phyloP scores from a whole-genome alignment of 1,140 invertebrate species.

The Phenacoccus solenopsis region DNA sequence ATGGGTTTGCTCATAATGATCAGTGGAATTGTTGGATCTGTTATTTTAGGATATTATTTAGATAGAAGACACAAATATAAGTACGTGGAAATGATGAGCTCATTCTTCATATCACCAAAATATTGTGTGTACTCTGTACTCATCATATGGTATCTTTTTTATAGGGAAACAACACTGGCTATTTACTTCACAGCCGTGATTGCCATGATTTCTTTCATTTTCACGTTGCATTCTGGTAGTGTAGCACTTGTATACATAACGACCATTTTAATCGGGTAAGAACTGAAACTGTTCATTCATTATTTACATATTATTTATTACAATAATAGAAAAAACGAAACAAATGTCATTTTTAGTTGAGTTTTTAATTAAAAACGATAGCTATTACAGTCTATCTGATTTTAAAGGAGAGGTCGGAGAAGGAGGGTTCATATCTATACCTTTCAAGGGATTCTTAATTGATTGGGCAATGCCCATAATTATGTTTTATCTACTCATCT shows the following conservation, averaged over 20 bases:
- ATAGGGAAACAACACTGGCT: constrained; percentile 69
- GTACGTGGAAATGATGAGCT: constrained; percentile 41
- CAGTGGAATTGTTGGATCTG: constrained; percentile 76
- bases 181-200: constrained; percentile 72
- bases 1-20: constrained; percentile 81
- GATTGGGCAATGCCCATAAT: too few species aligned
- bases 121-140: neutral
- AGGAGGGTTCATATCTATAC: too few species aligned
- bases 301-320: too few species aligned
- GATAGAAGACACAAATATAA: constrained; percentile 75
- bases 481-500: too few species aligned
- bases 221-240: constrained; percentile 45
- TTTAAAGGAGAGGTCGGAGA: too few species aligned
- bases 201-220: constrained; percentile 79
- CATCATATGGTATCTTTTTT: constrained; percentile 26
- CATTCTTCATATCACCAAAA: neutral
- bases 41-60: constrained; percentile 73
- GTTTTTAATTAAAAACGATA: too few species aligned
- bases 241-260: constrained; percentile 64
- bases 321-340: too few species aligned
- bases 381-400: too few species aligned
- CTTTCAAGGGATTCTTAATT: too few species aligned
- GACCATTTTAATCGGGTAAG: constrained; percentile 59
- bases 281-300: neutral
- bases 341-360: too few species aligned